Evolutionary conservation across 2,797 vertebrate species (phyloP).

Genomic region (Paedocypris micromegethes): DNA sequence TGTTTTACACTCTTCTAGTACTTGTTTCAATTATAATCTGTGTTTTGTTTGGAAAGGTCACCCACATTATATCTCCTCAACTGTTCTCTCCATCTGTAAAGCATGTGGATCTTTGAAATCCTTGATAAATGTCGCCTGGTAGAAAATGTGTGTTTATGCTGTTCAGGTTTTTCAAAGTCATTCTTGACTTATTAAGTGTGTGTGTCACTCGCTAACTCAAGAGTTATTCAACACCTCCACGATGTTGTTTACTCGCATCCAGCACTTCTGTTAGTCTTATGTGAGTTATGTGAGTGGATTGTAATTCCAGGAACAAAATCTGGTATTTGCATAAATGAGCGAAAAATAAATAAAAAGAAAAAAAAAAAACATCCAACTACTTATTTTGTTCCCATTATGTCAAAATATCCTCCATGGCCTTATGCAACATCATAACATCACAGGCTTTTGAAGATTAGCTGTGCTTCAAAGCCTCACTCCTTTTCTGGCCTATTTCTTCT

Average conservation of each 20-base stretch:
- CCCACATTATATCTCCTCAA: conserved; percentile 25
- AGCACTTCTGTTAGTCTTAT: conserved; percentile 24
- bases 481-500: conserved; percentile 44
- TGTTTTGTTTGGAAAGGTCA: conserved; percentile 14
- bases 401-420: conserved; percentile 47
- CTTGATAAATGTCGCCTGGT: too few relatives aligned
- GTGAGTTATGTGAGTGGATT: conserved; percentile 19
- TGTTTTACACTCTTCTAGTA: too few relatives aligned
- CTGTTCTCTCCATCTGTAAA: conserved; percentile 41
- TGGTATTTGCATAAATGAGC: conserved; percentile 45
- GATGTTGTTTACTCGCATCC: conserved; percentile 10
- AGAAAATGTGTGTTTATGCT: conserved; percentile 21
- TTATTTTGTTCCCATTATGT: conserved; percentile 53
- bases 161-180: conserved; percentile 13
- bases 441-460: conserved; percentile 45
- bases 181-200: conserved; percentile 17
- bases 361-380: conserved; percentile 9
- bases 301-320: conserved; percentile 39
- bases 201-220: not conserved
- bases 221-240: conserved; percentile 8
- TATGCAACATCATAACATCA: conserved; percentile 47
- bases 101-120: conserved; percentile 16
- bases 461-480: conserved; percentile 45
- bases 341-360: conserved; percentile 2
- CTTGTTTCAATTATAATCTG: not conserved